A percentile compares a stretch with the other conserved stretches of the same genome.
Evolutionary conservation across 2,888 invertebrate genomes (phyloP).

Genomic region (Sarcophaga rosellei): DNA sequence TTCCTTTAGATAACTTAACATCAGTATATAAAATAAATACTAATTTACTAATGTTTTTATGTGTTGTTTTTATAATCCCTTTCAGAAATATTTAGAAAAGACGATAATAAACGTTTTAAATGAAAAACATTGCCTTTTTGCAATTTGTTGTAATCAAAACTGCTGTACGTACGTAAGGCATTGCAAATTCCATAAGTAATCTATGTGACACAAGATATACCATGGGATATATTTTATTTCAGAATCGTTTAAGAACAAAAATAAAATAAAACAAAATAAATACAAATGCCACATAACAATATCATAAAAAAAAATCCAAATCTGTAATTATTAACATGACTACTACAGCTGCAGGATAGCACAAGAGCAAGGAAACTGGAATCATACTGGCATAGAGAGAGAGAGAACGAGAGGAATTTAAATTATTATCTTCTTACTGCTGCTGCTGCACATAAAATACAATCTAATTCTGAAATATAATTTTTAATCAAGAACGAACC

Average conservation of each 20-base stretch:
- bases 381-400: not conserved
- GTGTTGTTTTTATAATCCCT: not conserved
- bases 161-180: not conserved
- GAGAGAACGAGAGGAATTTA: not conserved
- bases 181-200: not conserved
- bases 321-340: not conserved
- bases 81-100: not conserved
- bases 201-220: too few species aligned
- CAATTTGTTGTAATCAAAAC: slow-evolving; percentile 14
- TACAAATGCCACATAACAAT: not conserved
- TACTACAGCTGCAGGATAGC: not conserved
- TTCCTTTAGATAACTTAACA: too few species aligned
- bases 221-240: slow-evolving; percentile 2
- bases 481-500: slow-evolving; percentile 7
- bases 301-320: slow-evolving; percentile 2
- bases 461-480: slow-evolving; percentile 31
- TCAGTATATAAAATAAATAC: too few species aligned
- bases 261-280: not conserved
- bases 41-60: not conserved
- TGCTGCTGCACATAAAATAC: slow-evolving; percentile 19
- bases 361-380: not conserved
- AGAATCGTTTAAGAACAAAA: slow-evolving; percentile 18
- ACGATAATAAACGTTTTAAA: not conserved
- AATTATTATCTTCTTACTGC: not conserved
- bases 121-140: not conserved